Percentiles rank a stretch among this genome's conserved stretches.
Evolutionary conservation across 2,113 vertebrate species (phyloP).

Genomic region (Ellobius talpinus): DNA sequence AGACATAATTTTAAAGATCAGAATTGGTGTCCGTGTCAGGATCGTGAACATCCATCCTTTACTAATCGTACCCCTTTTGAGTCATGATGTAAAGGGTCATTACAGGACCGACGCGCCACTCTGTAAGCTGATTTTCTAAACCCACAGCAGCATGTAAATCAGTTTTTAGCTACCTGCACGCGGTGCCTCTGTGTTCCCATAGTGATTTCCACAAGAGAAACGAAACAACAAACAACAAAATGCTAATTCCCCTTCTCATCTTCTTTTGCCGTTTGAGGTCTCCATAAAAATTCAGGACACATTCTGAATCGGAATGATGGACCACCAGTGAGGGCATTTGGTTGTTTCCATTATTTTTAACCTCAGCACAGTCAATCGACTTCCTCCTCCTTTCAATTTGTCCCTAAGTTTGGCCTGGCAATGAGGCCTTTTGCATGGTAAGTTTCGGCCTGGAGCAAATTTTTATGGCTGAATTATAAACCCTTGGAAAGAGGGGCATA

Average conservation of each 20-base stretch:
- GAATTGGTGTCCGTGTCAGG: background rate
- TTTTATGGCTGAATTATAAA: conserved; percentile 79
- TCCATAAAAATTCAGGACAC: background rate
- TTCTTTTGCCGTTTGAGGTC: background rate
- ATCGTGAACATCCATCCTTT: background rate
- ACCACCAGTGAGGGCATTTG: background rate
- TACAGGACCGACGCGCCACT: background rate
- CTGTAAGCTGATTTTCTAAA: background rate
- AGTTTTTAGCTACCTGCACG: background rate
- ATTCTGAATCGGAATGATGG: conserved; percentile 51
- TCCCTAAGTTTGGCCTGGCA: conserved; percentile 76
- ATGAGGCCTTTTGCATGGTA: conserved; percentile 80
- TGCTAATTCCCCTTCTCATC: background rate
- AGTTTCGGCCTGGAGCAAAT: conserved; percentile 76
- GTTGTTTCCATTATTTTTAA: conserved; percentile 14
- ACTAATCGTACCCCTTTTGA: background rate
- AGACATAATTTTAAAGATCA: background rate
- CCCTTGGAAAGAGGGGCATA: conserved; percentile 80
- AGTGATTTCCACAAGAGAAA: background rate
- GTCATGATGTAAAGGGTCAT: conserved; percentile 38
- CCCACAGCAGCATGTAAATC: background rate
- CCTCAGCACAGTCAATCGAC: background rate
- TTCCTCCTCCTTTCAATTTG: conserved; percentile 66
- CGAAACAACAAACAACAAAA: background rate
- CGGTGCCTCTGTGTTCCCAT: background rate